Evolutionary conservation across 2,888 invertebrate species (phyloP).

Genomic region (Quadriops clusia): DNA sequence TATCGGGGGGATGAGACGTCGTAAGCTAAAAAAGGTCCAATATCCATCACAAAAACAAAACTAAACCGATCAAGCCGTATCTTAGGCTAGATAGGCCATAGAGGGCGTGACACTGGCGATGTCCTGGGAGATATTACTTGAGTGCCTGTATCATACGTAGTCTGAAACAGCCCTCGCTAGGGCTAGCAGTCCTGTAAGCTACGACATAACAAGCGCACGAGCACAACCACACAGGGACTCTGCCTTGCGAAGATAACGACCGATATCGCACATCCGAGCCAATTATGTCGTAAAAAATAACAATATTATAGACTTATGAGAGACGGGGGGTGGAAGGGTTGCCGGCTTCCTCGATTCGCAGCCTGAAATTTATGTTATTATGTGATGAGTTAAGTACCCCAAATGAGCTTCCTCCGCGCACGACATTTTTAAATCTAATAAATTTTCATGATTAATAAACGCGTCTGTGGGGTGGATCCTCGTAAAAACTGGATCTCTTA

Average conservation of each 20-base stretch:
- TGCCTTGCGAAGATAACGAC: constrained; percentile 23
- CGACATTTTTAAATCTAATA: too few relatives aligned
- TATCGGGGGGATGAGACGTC: too few relatives aligned
- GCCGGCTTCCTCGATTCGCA: too few relatives aligned
- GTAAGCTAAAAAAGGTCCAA: too few relatives aligned
- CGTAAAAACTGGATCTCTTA: too few relatives aligned
- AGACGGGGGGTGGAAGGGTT: too few relatives aligned
- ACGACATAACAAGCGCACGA: constrained; percentile 23
- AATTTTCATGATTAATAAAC: too few relatives aligned
- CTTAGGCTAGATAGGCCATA: constrained; percentile 14
- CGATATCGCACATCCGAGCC: constrained; percentile 20
- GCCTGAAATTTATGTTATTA: too few relatives aligned
- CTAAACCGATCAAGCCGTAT: constrained; percentile 12
- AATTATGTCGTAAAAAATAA: constrained; percentile 31
- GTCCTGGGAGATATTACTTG: constrained; percentile 25
- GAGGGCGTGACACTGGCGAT: constrained; percentile 17
- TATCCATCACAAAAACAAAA: too few relatives aligned
- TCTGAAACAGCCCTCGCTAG: constrained; percentile 19
- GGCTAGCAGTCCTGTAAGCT: constrained; percentile 20
- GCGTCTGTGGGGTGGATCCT: too few relatives aligned
- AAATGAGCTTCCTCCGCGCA: too few relatives aligned
- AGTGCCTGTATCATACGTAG: constrained; percentile 24
- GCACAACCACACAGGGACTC: constrained; percentile 19
- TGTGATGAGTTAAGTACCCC: too few relatives aligned
- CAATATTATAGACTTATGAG: constrained; percentile 13